These are phyloP conservation scores for Lithosia quadra DNA, from an alignment of 2,888 invertebrate genomes.

Conservation along the genomic window DNA sequence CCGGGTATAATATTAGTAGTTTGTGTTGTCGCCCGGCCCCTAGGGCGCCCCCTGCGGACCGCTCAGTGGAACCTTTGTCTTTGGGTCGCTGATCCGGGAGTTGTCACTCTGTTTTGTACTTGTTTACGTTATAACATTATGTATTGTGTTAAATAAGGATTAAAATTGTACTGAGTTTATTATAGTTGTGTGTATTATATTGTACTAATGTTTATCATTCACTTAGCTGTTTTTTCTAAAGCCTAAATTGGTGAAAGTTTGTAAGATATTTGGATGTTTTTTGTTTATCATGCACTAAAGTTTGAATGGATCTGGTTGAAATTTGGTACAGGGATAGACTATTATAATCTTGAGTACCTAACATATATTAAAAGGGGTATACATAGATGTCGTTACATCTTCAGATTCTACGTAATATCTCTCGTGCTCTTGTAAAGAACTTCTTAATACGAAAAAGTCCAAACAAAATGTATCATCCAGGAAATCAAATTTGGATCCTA, in stretches of 20 bases:
- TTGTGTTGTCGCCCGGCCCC: neutral
- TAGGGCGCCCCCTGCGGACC: neutral
- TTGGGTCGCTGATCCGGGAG: neutral
- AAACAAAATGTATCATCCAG: neutral
- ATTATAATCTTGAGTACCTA: no score
- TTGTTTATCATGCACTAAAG: no score
- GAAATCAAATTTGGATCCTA: neutral
- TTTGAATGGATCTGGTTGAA: no score
- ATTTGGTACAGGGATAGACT: no score
- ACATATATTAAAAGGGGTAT: no score
- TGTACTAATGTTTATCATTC: neutral
- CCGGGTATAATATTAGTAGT: neutral
- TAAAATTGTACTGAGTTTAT: neutral
- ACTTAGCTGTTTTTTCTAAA: neutral
- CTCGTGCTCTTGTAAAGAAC: no score
- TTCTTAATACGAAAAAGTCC: no score
- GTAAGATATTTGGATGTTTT: no score
- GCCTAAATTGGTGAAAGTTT: no score
- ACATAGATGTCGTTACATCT: no score
- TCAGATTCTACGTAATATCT: no score
- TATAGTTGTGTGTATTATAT: neutral
- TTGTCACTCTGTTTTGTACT: constrained; percentile 6
- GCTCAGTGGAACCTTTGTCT: neutral
- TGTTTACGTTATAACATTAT: constrained; percentile 4
- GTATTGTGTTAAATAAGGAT: neutral